A percentile compares a stretch with the other conserved stretches of the same genome.
These are phyloP conservation scores for Aspiorhynchus laticeps DNA, from an alignment of 2,113 vertebrate genomes.

Conservation along the genomic window DNA sequence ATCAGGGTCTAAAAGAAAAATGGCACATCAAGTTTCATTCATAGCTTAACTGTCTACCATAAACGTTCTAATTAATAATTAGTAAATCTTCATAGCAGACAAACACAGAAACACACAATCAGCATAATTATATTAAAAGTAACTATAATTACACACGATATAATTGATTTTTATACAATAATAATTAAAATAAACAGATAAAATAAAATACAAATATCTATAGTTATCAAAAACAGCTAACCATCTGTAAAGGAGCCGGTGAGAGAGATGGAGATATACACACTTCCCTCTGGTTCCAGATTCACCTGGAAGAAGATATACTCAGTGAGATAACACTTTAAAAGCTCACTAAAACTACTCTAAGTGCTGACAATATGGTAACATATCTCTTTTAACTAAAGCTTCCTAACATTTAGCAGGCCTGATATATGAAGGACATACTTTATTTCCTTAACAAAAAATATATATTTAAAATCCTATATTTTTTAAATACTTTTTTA, in stretches of 20 bases:
- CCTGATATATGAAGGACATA: neutral
- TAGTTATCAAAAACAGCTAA: slow-evolving; percentile 71
- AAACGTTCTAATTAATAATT: neutral
- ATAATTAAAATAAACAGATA: neutral
- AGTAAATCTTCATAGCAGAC: neutral
- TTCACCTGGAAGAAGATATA: slow-evolving; percentile 80
- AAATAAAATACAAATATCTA: neutral
- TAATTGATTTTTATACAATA: neutral
- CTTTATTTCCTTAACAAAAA: neutral
- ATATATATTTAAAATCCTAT: neutral
- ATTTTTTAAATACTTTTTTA: neutral
- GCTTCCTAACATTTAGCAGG: neutral
- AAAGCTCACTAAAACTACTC: neutral
- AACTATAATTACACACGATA: neutral
- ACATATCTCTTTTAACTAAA: neutral
- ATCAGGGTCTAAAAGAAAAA: neutral
- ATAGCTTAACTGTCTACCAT: neutral
- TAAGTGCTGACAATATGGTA: neutral
- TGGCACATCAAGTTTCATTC: neutral
- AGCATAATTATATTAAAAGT: neutral
- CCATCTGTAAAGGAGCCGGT: slow-evolving; percentile 91
- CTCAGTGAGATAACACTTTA: neutral
- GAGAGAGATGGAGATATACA: slow-evolving; percentile 86
- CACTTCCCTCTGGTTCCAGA: slow-evolving; percentile 94
- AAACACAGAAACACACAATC: neutral